These are phyloP conservation scores for Neomicropteryx cornuta DNA, from an alignment of 1,140 invertebrate species.

Conservation along the genomic window DNA sequence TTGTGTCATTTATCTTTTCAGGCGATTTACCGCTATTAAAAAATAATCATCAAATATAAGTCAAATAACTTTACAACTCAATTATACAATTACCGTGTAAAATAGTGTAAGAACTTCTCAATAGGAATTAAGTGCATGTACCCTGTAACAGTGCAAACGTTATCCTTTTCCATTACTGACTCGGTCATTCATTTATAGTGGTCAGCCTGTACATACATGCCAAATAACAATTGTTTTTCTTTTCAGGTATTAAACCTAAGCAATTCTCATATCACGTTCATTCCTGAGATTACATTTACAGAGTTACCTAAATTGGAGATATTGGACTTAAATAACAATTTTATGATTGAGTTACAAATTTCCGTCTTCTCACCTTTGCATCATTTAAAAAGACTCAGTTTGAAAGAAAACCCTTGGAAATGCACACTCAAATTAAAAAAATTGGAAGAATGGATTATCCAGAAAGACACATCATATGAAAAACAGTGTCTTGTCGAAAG, in stretches of 20 bases:
- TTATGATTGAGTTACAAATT: slow-evolving; percentile 28
- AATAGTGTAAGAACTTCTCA: too few relatives aligned
- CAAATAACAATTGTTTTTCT: too few relatives aligned
- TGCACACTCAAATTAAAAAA: slow-evolving; percentile 30
- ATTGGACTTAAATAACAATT: slow-evolving; percentile 39
- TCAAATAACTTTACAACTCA: too few relatives aligned
- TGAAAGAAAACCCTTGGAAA: slow-evolving; percentile 32
- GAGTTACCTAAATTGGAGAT: slow-evolving; percentile 35
- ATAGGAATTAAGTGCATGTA: too few relatives aligned
- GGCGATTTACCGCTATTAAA: too few relatives aligned
- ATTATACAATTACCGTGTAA: too few relatives aligned
- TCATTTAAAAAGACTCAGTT: slow-evolving; percentile 29
- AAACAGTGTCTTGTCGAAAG: slow-evolving; percentile 21
- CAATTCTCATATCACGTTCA: slow-evolving; percentile 33
- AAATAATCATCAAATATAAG: too few relatives aligned
- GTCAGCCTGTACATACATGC: too few relatives aligned
- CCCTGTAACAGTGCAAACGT: too few relatives aligned
- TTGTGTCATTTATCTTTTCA: too few relatives aligned
- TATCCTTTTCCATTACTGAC: too few relatives aligned
- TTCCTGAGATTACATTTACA: slow-evolving; percentile 30
- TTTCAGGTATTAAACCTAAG: slow-evolving; percentile 41
- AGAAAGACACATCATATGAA: slow-evolving; percentile 22
- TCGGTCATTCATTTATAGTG: too few relatives aligned
- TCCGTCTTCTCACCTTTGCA: slow-evolving; percentile 27
- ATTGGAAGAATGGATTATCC: slow-evolving; percentile 27